phyloP scores from a whole-genome alignment of 2,888 invertebrate genomes.

The Drosophila putrida region DNA sequence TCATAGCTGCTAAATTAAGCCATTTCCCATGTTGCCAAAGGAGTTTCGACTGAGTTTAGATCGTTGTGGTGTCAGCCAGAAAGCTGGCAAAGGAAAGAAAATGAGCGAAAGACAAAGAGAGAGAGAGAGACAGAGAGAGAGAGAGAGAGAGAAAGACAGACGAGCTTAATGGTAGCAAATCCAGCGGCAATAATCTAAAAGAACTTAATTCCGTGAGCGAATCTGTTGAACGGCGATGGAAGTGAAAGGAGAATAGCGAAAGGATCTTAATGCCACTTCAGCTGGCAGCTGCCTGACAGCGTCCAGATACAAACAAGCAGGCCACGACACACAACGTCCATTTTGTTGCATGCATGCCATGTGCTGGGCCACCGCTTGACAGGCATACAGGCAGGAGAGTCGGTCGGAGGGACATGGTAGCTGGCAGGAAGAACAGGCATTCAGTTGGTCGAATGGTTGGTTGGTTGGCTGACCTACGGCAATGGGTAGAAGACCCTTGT shows the following conservation, averaged over 20 bases:
- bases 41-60: conserved; percentile 13
- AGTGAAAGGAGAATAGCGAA: conserved; percentile 14
- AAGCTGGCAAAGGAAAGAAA: conserved; percentile 47
- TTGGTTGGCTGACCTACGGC: conserved; percentile 27
- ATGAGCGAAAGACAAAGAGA: neutral
- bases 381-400: conserved; percentile 30
- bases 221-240: conserved; percentile 26
- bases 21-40: conserved; percentile 54
- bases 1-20: conserved; percentile 67
- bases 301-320: conserved; percentile 63
- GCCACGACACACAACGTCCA: conserved; percentile 35
- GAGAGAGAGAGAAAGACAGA: neutral
- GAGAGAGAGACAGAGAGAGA: neutral
- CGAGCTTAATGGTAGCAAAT: conserved; percentile 23
- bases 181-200: conserved; percentile 43
- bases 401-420: neutral
- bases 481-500: conserved; percentile 12
- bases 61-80: conserved; percentile 6
- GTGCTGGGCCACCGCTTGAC: conserved; percentile 51
- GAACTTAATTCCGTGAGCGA: conserved; percentile 42
- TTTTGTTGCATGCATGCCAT: conserved; percentile 56
- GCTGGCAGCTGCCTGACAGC: conserved; percentile 82
- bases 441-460: neutral
- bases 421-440: neutral
- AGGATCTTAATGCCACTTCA: conserved; percentile 81